Conservation (phyloP, 1,140 invertebrate genomes). For the Homalodisca vitripennis region DNA sequence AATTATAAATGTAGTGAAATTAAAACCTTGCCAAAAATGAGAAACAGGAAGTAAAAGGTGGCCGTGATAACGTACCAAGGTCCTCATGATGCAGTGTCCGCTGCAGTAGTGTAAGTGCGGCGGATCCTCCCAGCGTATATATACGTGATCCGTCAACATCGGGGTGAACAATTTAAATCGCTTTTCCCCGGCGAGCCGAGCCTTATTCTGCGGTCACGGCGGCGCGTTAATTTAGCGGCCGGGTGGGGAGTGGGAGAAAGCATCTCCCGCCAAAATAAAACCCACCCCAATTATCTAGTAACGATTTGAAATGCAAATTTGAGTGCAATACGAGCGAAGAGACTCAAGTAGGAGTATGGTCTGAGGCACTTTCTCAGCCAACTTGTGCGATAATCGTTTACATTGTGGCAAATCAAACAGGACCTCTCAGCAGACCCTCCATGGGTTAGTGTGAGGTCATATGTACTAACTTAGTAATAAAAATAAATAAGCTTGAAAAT, state of each 20-base stretch:
- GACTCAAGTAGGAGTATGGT: too few species aligned
- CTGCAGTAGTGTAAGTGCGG: neutral
- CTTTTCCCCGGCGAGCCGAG: neutral
- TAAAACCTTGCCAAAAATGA: too few species aligned
- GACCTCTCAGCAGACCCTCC: too few species aligned
- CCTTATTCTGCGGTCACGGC: neutral
- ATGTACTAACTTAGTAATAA: too few species aligned
- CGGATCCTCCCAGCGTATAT: neutral
- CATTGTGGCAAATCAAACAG: too few species aligned
- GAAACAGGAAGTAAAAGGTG: too few species aligned
- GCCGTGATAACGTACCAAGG: slow-evolving; percentile 17
- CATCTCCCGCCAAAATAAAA: slow-evolving; percentile 11
- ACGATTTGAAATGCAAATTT: slow-evolving; percentile 1
- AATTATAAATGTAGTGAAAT: too few species aligned
- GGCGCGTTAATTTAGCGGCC: neutral
- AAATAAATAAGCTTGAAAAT: too few species aligned
- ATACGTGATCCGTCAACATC: slow-evolving; percentile 18
- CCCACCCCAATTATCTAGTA: slow-evolving; percentile 2
- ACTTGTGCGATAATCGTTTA: too few species aligned
- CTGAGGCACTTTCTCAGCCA: too few species aligned
- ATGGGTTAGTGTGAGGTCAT: too few species aligned
- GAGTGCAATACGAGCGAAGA: too few species aligned
- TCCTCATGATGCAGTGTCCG: neutral
- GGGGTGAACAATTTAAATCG: slow-evolving; percentile 26
- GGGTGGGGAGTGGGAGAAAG: neutral